Evolutionary conservation across 2,888 invertebrate species (phyloP).

Genomic region (Apodemia duryi): DNA sequence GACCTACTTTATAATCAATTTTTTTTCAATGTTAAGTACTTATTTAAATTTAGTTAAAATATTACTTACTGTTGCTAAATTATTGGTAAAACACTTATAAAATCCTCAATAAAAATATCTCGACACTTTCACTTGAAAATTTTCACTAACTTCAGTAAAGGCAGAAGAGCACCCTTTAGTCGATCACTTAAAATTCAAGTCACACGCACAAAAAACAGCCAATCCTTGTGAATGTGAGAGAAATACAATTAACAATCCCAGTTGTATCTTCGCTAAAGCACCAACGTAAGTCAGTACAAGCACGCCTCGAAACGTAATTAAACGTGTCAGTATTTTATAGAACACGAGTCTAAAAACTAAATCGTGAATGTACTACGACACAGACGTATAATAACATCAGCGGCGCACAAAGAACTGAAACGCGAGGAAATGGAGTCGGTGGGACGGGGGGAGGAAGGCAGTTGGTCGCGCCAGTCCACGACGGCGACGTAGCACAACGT

Average conservation of each 20-base stretch:
- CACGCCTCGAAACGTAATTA: conserved; percentile 49
- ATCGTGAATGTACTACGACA: conserved; percentile 46
- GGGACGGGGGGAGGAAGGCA: conserved; percentile 47
- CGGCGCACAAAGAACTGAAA: conserved; percentile 77
- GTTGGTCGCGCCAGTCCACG: conserved; percentile 60
- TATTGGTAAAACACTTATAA: conserved; percentile 6
- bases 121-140: conserved; percentile 9
- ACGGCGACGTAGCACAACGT: conserved; percentile 56
- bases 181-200: conserved; percentile 27
- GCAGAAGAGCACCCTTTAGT: conserved; percentile 5
- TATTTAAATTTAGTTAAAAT: not conserved
- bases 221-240: conserved; percentile 37
- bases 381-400: conserved; percentile 61
- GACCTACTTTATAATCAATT: no score
- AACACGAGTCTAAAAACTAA: conserved; percentile 52
- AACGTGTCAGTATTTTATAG: conserved; percentile 38
- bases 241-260: conserved; percentile 39
- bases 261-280: conserved; percentile 50
- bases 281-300: conserved; percentile 58
- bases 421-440: conserved; percentile 62
- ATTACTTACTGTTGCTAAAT: conserved; percentile 28
- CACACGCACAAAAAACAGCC: conserved; percentile 51
- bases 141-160: not conserved
- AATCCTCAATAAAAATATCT: conserved; percentile 12
- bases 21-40: no score